phyloP scores from a whole-genome alignment of 2,113 vertebrate genomes.

The Larimichthys polyactis region DNA sequence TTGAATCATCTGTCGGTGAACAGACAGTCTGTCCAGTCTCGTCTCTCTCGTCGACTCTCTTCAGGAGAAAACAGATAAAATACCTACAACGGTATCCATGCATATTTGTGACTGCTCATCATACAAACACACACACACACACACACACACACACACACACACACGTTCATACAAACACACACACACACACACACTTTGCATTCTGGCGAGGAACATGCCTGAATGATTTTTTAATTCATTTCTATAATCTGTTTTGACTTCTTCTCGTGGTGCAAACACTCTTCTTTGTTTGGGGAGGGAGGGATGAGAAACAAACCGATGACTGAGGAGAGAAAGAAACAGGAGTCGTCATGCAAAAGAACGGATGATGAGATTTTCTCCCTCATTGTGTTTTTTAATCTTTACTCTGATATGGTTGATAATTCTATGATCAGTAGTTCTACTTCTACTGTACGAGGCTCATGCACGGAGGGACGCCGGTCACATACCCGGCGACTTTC shows the following conservation, averaged over 20 bases:
- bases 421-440: constrained; percentile 64
- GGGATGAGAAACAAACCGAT: constrained; percentile 61
- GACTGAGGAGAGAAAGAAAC: constrained; percentile 47
- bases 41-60: not conserved
- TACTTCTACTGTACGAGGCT: constrained; percentile 77
- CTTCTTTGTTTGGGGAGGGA: constrained; percentile 14
- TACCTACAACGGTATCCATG: constrained; percentile 88
- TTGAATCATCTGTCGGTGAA: not conserved
- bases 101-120: constrained; percentile 83
- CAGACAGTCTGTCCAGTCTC: constrained; percentile 24
- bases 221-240: constrained; percentile 63
- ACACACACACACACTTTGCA: constrained; percentile 53
- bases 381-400: constrained; percentile 36
- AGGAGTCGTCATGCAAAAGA: constrained; percentile 81
- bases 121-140: constrained; percentile 50
- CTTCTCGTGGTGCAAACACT: constrained; percentile 67
- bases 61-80: constrained; percentile 81
- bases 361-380: constrained; percentile 53
- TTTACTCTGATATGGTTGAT: constrained; percentile 55
- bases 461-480: constrained; percentile 69
- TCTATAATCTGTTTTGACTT: constrained; percentile 40
- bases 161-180: constrained; percentile 23
- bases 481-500: constrained; percentile 11
- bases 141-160: constrained; percentile 48
- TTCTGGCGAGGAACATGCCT: constrained; percentile 82